Percentiles rank a stretch among this genome's conserved stretches.
Evolutionary conservation across 2,797 vertebrate genomes (phyloP).

Genomic region (Micrastur ruficollis): DNA sequence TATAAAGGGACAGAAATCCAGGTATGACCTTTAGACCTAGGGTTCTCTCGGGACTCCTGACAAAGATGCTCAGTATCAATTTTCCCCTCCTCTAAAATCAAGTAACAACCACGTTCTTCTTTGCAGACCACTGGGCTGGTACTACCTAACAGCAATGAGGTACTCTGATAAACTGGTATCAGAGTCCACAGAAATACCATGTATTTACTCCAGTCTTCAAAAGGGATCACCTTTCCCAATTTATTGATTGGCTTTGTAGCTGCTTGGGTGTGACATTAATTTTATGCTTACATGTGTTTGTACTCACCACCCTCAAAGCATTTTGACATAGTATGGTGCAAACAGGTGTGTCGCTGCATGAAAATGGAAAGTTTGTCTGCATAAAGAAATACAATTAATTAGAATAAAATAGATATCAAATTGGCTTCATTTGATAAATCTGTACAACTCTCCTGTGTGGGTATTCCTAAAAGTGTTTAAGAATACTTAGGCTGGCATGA

Average conservation of each 20-base stretch:
- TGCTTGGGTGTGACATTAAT: background rate
- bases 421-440: background rate
- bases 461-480: background rate
- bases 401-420: background rate
- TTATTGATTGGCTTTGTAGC: background rate
- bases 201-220: background rate
- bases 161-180: background rate
- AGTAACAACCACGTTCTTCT: background rate
- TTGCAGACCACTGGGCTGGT: background rate
- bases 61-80: background rate
- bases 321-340: background rate
- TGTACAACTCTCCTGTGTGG: background rate
- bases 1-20: background rate
- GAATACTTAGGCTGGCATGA: background rate
- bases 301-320: background rate
- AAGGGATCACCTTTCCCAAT: background rate
- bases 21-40: background rate
- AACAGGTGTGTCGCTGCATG: background rate
- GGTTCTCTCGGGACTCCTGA: background rate
- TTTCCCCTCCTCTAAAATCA: background rate
- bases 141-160: background rate
- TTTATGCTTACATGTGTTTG: background rate
- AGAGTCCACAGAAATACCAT: background rate
- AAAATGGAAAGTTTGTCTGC: background rate
- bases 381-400: background rate